Evolutionary conservation across 2,797 vertebrate species (phyloP).

Genomic region (Dromococcyx pavoninus): DNA sequence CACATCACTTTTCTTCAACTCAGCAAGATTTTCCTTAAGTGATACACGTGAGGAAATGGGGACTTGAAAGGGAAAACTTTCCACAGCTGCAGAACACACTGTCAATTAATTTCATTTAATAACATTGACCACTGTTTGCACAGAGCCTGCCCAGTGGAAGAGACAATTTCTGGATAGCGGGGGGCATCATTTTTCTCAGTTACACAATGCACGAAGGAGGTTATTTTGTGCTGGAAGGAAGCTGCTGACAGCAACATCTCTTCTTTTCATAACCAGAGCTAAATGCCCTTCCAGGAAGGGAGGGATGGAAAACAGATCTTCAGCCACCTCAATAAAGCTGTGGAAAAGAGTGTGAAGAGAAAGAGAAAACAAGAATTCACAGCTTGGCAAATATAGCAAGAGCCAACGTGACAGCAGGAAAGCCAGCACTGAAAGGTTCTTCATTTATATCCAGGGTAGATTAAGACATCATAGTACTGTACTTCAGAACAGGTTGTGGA

Average conservation of each 20-base stretch:
- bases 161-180: not conserved
- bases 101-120: not conserved
- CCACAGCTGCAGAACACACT: not conserved
- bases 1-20: not conserved
- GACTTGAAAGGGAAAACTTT: not conserved
- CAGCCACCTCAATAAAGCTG: constrained; percentile 7
- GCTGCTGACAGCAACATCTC: constrained; percentile 30
- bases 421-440: not conserved
- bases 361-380: constrained; percentile 7
- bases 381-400: constrained; percentile 18
- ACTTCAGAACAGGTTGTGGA: constrained; percentile 6
- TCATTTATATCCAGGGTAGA: not conserved
- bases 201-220: not conserved
- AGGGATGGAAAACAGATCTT: constrained; percentile 42
- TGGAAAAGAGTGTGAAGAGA: constrained; percentile 4
- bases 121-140: not conserved
- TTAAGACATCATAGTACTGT: constrained; percentile 39
- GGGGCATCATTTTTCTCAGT: not conserved
- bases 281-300: constrained; percentile 38
- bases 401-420: not conserved
- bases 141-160: not conserved
- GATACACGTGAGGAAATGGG: not conserved
- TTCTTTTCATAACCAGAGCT: constrained; percentile 30
- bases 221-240: constrained; percentile 33
- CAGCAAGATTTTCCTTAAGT: not conserved